Base-by-base conservation (phyloP, 2,888 invertebrate genomes). In the Tenthredo mesomela region DNA sequence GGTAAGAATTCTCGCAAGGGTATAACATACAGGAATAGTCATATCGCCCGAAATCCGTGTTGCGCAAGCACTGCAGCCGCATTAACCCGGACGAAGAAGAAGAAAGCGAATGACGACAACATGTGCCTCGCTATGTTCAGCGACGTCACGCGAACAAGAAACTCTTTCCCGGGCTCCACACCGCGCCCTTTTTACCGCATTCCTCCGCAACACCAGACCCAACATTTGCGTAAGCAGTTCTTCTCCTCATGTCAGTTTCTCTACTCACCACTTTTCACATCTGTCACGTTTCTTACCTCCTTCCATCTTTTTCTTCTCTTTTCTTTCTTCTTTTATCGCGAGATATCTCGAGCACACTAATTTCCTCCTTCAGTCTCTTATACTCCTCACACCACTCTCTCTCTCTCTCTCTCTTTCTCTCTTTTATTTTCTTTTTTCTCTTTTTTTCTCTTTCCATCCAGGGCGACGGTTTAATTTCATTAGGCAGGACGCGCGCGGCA, bases 191-290 rank as follows among this genome's bases (percentile, higher is more conserved):
- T 91, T 90, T 91, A 89, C 89, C 88, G 89, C 92, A 91, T 92
- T 92, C 91, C 90, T 86, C 84, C 40, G 86, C 85, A 86, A 82
- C 87, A 83, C 87, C 90, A 88, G 89, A 89, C 88, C 88, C 87
- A 87, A 88, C 91, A 90, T 91, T 91, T 90, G 91, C 92, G 89
- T 90, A 91, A 91, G 90, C 89, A 90, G 88, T 91, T 90, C 89
- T 90, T 89, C 87, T 87, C 88, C 87, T 73, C 71, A 21, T 73
- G 71, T 73, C 71, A 73, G 71, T 87, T 86, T 86, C 84, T 71
- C 75, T 29, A 29, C 77, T 87, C 85, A 82, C 86, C 84, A 85
- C 77, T 50, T 54, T 77, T 50, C 77, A 86, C 89, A 90, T 90
- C 87, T 89, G 89, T 88, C 88, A 86, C 87, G 85, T 87, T 87